phyloP scores from a whole-genome alignment of 2,888 invertebrate genomes.

The Lordiphosa andalusiaca region DNA sequence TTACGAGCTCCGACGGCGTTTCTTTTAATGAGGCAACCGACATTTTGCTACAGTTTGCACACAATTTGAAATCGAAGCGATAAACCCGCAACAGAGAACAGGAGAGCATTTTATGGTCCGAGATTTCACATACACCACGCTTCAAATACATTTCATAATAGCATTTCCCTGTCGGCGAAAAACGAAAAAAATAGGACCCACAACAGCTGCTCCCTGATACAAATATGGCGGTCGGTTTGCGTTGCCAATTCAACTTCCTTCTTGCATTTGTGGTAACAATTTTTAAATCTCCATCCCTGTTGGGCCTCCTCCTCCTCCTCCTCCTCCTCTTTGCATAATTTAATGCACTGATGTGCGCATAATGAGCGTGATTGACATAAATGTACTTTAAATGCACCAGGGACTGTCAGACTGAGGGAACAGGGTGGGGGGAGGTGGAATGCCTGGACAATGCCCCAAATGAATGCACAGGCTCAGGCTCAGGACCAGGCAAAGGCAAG shows the following conservation, averaged over 20 bases:
- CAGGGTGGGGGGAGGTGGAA: not conserved
- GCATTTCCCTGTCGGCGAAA: conserved; percentile 28
- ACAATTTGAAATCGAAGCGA: conserved; percentile 38
- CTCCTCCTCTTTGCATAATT: conserved; percentile 46
- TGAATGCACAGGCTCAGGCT: conserved; percentile 10
- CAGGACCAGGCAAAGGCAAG: conserved; percentile 1
- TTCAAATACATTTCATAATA: conserved; percentile 30
- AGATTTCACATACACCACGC: conserved; percentile 23
- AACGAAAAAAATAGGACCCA: conserved; percentile 7
- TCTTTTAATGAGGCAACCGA: conserved; percentile 43
- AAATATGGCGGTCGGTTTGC: conserved; percentile 58
- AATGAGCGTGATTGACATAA: conserved; percentile 72
- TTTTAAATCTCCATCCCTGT: conserved; percentile 23
- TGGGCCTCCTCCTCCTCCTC: conserved; percentile 9
- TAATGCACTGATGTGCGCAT: conserved; percentile 70
- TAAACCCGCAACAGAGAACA: conserved; percentile 19
- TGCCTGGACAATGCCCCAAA: conserved; percentile 5
- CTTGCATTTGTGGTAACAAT: conserved; percentile 39
- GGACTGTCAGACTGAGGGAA: conserved; percentile 24
- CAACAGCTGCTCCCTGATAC: conserved; percentile 20
- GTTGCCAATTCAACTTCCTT: conserved; percentile 50
- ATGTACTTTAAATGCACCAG: conserved; percentile 65
- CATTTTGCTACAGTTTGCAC: conserved; percentile 12
- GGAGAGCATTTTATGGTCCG: conserved; percentile 17
- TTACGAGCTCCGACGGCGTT: conserved; percentile 20